A percentile compares a stretch with the other conserved stretches of the same genome.
Conservation (phyloP, 2,797 vertebrate species). For the Lithobates sylvaticus region DNA sequence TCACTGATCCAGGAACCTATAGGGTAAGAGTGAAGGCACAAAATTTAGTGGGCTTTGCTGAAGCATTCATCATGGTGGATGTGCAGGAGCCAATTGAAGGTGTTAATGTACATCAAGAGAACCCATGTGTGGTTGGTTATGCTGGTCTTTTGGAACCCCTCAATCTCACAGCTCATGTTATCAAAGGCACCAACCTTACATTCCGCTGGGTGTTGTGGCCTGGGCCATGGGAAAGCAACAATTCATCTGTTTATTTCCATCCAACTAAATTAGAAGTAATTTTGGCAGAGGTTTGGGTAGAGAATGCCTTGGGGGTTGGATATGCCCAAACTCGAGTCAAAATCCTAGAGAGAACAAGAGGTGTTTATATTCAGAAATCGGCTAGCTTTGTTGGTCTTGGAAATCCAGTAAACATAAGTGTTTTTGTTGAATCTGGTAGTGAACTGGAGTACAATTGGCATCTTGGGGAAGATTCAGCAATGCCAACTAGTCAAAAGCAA, state of each 20-base stretch:
- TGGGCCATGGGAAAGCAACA: constrained; percentile 60
- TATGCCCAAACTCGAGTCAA: constrained; percentile 64
- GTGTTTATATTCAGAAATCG: constrained; percentile 64
- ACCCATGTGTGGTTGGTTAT: constrained; percentile 68
- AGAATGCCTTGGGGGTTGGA: constrained; percentile 73
- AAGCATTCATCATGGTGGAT: constrained; percentile 69
- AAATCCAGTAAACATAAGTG: constrained; percentile 72
- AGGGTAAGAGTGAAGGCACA: constrained; percentile 70
- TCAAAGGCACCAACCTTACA: constrained; percentile 75
- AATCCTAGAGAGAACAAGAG: constrained; percentile 70
- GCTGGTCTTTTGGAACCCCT: constrained; percentile 70
- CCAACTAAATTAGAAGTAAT: constrained; percentile 70
- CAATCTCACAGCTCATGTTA: constrained; percentile 68
- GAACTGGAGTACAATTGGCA: constrained; percentile 77
- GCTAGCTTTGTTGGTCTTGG: constrained; percentile 65
- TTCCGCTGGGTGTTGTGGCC: constrained; percentile 73
- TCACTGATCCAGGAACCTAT: constrained; percentile 73
- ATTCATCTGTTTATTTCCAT: constrained; percentile 66
- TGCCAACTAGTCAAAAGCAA: constrained; percentile 66
- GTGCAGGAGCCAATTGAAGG: constrained; percentile 76
- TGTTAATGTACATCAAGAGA: constrained; percentile 69
- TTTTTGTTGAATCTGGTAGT: constrained; percentile 72
- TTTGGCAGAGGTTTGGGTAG: constrained; percentile 71
- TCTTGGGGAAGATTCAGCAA: constrained; percentile 59
- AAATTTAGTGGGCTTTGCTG: constrained; percentile 71